Evolutionary conservation across 2,113 vertebrate genomes (phyloP).

Genomic region (Ranitomeya imitator): DNA sequence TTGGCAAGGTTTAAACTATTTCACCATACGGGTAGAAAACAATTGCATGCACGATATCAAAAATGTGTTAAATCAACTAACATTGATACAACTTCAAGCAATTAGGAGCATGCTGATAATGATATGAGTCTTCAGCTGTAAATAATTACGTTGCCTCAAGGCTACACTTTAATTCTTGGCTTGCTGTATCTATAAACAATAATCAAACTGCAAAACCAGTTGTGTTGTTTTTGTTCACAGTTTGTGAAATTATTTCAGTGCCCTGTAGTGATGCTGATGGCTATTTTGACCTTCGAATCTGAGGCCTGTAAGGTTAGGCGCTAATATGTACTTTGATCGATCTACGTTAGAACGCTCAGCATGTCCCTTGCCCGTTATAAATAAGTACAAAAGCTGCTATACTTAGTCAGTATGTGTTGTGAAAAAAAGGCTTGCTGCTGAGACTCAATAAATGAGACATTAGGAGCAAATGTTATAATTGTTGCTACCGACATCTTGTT

Average conservation of each 20-base stretch:
- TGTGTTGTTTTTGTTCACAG: slow-evolving; percentile 80
- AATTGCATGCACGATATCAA: slow-evolving; percentile 88
- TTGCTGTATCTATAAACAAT: slow-evolving; percentile 99
- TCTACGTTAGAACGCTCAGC: slow-evolving; percentile 77
- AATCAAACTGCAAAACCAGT: slow-evolving; percentile 97
- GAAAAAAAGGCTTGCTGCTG: slow-evolving; percentile 78
- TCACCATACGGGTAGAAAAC: slow-evolving; percentile 84
- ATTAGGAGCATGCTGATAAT: slow-evolving; percentile 99
- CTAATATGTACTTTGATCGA: slow-evolving; percentile 83
- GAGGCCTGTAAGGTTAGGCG: slow-evolving; percentile 73
- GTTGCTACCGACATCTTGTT: slow-evolving; percentile 85
- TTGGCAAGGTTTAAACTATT: slow-evolving; percentile 72
- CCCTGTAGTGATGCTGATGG: slow-evolving; percentile 87
- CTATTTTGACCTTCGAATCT: slow-evolving; percentile 89
- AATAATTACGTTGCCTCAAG: slow-evolving; percentile 98
- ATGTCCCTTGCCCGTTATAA: slow-evolving; percentile 73
- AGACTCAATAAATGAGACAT: slow-evolving; percentile 85
- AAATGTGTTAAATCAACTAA: slow-evolving; percentile 96
- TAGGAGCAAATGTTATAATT: slow-evolving; percentile 83
- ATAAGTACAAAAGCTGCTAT: slow-evolving; percentile 74
- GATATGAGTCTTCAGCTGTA: slow-evolving; percentile 99
- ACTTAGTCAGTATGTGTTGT: slow-evolving; percentile 76
- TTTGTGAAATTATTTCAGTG: slow-evolving; percentile 85
- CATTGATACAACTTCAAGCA: slow-evolving; percentile 99
- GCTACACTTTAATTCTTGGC: slow-evolving; percentile 96